A percentile compares a stretch with the other conserved stretches of the same genome.
These are phyloP conservation scores for Nesogale talazaci DNA, from an alignment of 2,113 vertebrate species.

Conservation along the genomic window DNA sequence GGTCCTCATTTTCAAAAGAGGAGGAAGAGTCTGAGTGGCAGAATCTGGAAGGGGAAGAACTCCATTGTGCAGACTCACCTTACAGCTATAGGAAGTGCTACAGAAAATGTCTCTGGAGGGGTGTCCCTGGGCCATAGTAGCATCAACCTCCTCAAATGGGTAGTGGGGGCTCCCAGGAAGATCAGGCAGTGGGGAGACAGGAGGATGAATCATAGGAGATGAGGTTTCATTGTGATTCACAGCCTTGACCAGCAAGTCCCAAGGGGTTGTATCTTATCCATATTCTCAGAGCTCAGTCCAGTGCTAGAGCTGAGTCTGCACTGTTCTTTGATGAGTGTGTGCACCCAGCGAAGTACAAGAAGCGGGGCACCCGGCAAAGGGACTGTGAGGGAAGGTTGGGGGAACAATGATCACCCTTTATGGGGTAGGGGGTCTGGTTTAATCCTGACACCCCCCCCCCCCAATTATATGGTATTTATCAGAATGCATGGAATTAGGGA, in stretches of 20 bases:
- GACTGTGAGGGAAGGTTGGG: not conserved
- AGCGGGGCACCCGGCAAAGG: not conserved
- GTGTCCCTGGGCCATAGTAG: not conserved
- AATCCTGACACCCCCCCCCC: not conserved
- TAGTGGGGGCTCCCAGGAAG: not conserved
- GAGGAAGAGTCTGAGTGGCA: no score
- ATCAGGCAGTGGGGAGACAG: not conserved
- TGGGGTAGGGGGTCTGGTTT: not conserved
- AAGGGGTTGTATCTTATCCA: not conserved
- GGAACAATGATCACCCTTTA: not conserved
- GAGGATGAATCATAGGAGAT: not conserved
- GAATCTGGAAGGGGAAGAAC: no score
- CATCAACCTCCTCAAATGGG: no score
- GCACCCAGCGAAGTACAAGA: not conserved
- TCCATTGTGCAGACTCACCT: not conserved
- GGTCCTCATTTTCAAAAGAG: not conserved
- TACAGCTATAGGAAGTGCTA: not conserved
- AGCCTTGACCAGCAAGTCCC: not conserved
- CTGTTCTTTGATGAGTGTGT: accelerated
- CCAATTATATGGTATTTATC: no score
- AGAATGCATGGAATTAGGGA: not conserved
- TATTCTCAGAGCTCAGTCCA: not conserved
- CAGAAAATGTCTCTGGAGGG: not conserved
- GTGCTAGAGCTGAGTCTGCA: not conserved
- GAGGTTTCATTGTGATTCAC: not conserved